These are phyloP conservation scores for Acrossocheilus wenchowensis DNA, from an alignment of 2,797 vertebrate species.

Conservation along the genomic window DNA sequence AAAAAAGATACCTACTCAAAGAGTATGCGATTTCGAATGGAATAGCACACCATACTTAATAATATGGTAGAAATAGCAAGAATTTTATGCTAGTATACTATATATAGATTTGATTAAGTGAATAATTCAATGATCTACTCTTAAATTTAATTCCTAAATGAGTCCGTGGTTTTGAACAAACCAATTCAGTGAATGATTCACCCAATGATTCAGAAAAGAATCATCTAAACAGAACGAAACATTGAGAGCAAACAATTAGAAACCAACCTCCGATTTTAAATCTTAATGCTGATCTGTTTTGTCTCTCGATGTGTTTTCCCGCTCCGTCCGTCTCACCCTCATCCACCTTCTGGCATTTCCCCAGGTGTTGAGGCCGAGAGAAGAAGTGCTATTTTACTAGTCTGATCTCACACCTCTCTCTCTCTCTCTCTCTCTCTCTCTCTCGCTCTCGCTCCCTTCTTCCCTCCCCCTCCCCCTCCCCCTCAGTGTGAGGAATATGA, in stretches of 20 bases:
- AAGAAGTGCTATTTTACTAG: conserved; percentile 71
- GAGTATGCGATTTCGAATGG: neutral
- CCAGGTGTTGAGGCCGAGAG: conserved; percentile 50
- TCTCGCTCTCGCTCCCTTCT: conserved; percentile 43
- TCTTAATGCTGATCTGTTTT: conserved; percentile 1
- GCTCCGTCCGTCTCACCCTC: conserved; percentile 29
- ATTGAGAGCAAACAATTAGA: neutral
- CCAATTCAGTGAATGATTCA: neutral
- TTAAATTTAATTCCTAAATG: neutral
- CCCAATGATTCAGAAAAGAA: neutral
- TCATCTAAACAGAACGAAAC: neutral
- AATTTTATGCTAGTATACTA: neutral
- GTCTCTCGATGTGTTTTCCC: neutral
- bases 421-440: conserved; percentile 27
- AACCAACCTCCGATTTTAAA: neutral
- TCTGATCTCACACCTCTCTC: conserved; percentile 71
- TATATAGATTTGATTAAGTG: too few species aligned
- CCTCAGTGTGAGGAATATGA: conserved; percentile 14
- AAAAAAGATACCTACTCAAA: neutral
- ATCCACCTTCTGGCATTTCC: conserved; percentile 44
- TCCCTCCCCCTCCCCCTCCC: conserved; percentile 37
- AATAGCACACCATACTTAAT: neutral
- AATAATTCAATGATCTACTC: too few species aligned
- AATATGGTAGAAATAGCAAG: neutral
- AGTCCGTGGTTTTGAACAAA: neutral